Conservation (phyloP, 2,888 invertebrate genomes). For the Napeogenes sylphis region DNA sequence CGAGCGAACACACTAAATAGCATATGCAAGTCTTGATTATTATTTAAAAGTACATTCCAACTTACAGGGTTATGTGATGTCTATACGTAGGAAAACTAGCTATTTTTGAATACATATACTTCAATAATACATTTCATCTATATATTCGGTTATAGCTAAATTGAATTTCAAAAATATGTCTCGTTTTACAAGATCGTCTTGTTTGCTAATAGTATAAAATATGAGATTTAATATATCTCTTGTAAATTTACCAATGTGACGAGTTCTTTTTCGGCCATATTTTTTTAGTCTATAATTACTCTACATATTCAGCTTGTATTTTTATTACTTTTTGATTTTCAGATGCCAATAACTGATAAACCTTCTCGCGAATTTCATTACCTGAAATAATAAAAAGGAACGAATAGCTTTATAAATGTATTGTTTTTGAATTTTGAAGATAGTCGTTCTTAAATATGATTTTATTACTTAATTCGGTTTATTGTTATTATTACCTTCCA, state of each 20-base stretch:
- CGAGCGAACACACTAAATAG: too few species aligned
- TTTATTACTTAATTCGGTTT: background rate
- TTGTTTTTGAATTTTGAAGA: background rate
- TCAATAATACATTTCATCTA: slow-evolving; percentile 29
- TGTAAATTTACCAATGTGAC: slow-evolving; percentile 43
- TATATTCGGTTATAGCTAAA: slow-evolving; percentile 47
- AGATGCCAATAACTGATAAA: slow-evolving; percentile 21
- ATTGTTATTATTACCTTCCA: slow-evolving; percentile 70
- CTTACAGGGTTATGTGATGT: too few species aligned
- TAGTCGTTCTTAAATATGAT: background rate
- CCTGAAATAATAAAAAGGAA: slow-evolving; percentile 13
- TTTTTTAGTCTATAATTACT: slow-evolving; percentile 39
- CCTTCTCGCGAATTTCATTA: slow-evolving; percentile 21
- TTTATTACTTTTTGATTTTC: slow-evolving; percentile 16
- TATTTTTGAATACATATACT: background rate
- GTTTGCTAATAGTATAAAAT: slow-evolving; percentile 40
- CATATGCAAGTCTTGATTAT: too few species aligned
- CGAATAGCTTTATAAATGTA: background rate
- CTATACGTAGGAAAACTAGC: too few species aligned
- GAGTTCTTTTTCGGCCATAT: slow-evolving; percentile 39
- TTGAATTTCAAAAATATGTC: slow-evolving; percentile 47
- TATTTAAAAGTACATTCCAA: too few species aligned
- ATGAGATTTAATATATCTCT: slow-evolving; percentile 43
- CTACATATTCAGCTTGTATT: background rate
- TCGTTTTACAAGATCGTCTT: slow-evolving; percentile 33